Base-by-base conservation (phyloP, 1,140 invertebrate genomes). In the Ostrea denselamellosa region DNA sequence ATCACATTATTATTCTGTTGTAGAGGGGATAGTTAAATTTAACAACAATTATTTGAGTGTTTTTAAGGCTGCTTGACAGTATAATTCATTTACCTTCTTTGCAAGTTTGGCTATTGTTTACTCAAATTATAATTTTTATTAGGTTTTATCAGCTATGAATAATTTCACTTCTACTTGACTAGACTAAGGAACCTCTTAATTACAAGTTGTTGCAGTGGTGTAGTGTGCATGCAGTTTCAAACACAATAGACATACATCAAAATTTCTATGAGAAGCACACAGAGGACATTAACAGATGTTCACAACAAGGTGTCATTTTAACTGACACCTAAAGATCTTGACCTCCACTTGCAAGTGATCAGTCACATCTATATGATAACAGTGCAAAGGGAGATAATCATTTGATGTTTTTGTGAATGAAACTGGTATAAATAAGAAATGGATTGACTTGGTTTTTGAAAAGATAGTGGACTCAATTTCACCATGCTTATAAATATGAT, bases 391-490 rank as follows among this genome's bases (percentile, higher is more conserved):
- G 25, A 77, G 28, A 28, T 9, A 77, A 77, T 12, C 28, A 25
- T 77, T 77, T 77, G 68, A 77, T 77, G 28, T 77, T 77, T 28
- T 28, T 44, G 68, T 77, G 68, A 77, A 77, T 77, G 25, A 62
- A 62, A 62, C 56, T 62, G 56, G 56, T 62, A 62, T 62, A 19
- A 10, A 77, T 77, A 25, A 77, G 68, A 25, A 77, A 77, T 77
- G 68, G 25, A 25, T 77, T 28, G 68, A 34, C 68, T 8, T 77
- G 68, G 68, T 77, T 77, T 77, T 25, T 28, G 22, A 77, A 71
- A 71, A 71, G 12, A 25, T 71, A 22, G 28, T 28, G 68, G 68
- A 71, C 68, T 28, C 22, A 71, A 22, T 71, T 71, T 12, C 28
- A 14, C 25, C 68, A 77, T 14, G 68, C 68, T 77, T 34, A 77